Percentiles rank a stretch among this genome's conserved stretches.
These are phyloP conservation scores for Sphenodon punctatus DNA, from an alignment of 2,797 vertebrate genomes.

Conservation along the genomic window DNA sequence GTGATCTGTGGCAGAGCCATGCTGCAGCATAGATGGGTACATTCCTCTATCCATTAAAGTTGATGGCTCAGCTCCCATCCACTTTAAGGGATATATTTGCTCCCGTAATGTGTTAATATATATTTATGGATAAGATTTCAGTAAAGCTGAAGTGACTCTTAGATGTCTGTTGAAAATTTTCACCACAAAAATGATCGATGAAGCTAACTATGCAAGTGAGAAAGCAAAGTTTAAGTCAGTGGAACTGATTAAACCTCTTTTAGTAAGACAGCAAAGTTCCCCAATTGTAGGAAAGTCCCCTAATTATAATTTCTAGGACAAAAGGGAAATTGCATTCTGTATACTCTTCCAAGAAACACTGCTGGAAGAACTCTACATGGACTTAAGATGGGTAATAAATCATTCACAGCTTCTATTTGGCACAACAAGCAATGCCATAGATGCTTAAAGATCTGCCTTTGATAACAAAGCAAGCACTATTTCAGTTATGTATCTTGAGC, in stretches of 20 bases:
- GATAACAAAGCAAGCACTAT: background rate
- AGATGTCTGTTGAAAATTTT: background rate
- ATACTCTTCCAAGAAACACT: conserved; percentile 27
- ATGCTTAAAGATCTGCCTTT: background rate
- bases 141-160: background rate
- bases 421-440: background rate
- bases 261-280: conserved; percentile 8
- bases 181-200: conserved; percentile 7
- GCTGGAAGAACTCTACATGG: background rate
- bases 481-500: background rate
- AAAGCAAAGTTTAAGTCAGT: conserved; percentile 3
- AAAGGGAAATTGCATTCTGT: conserved; percentile 43
- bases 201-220: background rate
- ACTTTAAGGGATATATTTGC: too few relatives aligned
- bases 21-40: too few relatives aligned
- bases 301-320: conserved; percentile 6
- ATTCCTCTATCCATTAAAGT: too few relatives aligned
- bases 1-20: too few relatives aligned
- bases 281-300: conserved; percentile 59
- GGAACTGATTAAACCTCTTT: background rate
- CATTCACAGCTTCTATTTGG: background rate
- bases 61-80: too few relatives aligned
- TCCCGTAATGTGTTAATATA: too few relatives aligned
- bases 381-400: conserved; percentile 13
- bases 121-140: too few relatives aligned